Conservation (phyloP, 2,797 vertebrate species). For the Rhinatrema bivittatum region DNA sequence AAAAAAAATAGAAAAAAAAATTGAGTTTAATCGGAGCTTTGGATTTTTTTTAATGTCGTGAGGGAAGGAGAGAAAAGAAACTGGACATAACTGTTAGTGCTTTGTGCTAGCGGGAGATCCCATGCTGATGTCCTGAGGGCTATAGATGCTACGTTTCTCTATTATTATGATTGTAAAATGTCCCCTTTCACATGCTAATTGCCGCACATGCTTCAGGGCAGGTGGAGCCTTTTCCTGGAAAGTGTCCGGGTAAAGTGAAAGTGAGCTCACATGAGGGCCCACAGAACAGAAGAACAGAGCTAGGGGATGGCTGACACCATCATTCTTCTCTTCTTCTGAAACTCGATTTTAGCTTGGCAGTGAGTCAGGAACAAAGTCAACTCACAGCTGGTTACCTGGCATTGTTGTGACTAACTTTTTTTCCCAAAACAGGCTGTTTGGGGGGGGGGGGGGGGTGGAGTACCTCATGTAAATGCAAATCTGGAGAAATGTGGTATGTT, state of each 20-base stretch:
- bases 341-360: neutral
- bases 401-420: too few relatives aligned
- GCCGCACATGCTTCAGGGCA: neutral
- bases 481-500: too few relatives aligned
- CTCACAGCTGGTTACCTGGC: too few relatives aligned
- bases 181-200: neutral
- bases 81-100: slow-evolving; percentile 7
- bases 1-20: slow-evolving; percentile 30
- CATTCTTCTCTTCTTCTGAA: neutral
- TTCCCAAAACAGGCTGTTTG: too few relatives aligned
- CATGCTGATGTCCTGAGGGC: too few relatives aligned
- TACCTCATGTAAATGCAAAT: too few relatives aligned
- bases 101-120: neutral
- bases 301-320: too few relatives aligned
- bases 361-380: too few relatives aligned
- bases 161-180: neutral
- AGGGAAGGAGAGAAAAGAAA: slow-evolving; percentile 12
- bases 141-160: too few relatives aligned
- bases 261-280: neutral
- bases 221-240: neutral
- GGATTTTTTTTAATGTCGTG: slow-evolving; percentile 35
- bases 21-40: slow-evolving; percentile 55
- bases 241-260: neutral
- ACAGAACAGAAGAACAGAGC: too few relatives aligned
- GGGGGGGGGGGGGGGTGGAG: too few relatives aligned